Conservation (phyloP, 2,888 invertebrate genomes). For the Anodontia alba region DNA sequence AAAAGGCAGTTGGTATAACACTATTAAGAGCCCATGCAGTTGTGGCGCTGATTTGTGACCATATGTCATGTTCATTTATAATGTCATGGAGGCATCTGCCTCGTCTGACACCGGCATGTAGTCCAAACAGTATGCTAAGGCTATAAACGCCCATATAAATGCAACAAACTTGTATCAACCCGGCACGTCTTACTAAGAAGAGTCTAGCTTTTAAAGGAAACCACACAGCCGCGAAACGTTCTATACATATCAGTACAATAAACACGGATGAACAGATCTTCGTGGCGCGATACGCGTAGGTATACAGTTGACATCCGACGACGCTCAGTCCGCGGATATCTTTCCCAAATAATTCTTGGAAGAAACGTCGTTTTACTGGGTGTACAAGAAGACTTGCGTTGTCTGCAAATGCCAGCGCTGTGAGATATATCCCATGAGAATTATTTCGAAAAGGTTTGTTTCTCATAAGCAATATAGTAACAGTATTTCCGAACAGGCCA, state of each 20-base stretch:
- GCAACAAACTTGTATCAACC: constrained; percentile 19
- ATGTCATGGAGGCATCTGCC: background rate
- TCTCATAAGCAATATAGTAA: constrained; percentile 59
- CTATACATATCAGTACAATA: constrained; percentile 62
- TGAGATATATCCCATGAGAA: constrained; percentile 53
- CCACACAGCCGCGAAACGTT: constrained; percentile 67
- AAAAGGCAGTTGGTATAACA: constrained; percentile 54
- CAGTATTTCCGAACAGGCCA: constrained; percentile 56
- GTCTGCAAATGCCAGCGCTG: constrained; percentile 64
- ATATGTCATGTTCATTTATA: constrained; percentile 5
- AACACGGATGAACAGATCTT: constrained; percentile 68
- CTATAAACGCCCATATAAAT: constrained; percentile 11
- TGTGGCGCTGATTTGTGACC: constrained; percentile 35
- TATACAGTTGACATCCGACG: constrained; percentile 62
- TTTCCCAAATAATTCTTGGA: constrained; percentile 43
- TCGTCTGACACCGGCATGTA: background rate
- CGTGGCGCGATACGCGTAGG: constrained; percentile 50
- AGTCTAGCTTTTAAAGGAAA: constrained; percentile 58
- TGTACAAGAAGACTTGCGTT: constrained; percentile 49
- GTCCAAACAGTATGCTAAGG: constrained; percentile 45
- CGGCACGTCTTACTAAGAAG: constrained; percentile 47
- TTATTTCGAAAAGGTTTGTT: constrained; percentile 41
- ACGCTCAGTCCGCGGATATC: constrained; percentile 61
- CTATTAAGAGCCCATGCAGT: constrained; percentile 55
- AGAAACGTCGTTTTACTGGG: constrained; percentile 61